Conservation (phyloP, 2,113 vertebrate genomes). For the Rana temporaria region DNA sequence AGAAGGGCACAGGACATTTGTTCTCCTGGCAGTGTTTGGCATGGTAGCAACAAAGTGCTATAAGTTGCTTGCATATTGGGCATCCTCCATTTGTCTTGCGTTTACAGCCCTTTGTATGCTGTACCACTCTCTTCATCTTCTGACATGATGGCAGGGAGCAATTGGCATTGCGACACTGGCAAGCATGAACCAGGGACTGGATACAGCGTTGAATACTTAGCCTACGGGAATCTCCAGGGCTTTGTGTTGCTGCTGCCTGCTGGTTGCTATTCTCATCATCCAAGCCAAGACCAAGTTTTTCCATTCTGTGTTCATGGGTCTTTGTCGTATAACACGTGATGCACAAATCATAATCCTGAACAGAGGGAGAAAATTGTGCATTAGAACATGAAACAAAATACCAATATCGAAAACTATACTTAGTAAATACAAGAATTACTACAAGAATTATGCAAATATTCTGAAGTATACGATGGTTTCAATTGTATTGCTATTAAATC, state of each 20-base stretch:
- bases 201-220: constrained; percentile 98
- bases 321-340: constrained; percentile 97
- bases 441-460: too few species aligned
- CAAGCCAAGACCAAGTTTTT: constrained; percentile 92
- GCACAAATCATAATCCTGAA: constrained; percentile 95
- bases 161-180: constrained; percentile 97
- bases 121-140: constrained; percentile 98
- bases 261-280: constrained; percentile 94
- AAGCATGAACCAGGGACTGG: constrained; percentile 95
- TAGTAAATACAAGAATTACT: too few species aligned
- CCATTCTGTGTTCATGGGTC: constrained; percentile 98
- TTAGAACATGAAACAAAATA: constrained; percentile 14
- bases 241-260: constrained; percentile 88
- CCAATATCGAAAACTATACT: too few species aligned
- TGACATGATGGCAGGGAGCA: constrained; percentile 95
- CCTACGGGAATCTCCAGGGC: constrained; percentile 91
- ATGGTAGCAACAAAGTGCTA: constrained; percentile 96
- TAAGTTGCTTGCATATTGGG: constrained; percentile 98
- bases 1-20: constrained; percentile 98
- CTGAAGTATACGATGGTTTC: too few species aligned
- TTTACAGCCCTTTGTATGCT: constrained; percentile 97
- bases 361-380: not conserved
- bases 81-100: constrained; percentile 96
- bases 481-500: too few species aligned
- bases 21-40: constrained; percentile 99